Evolutionary conservation across 2,113 vertebrate species (phyloP).

Genomic region (Oceanites oceanicus): DNA sequence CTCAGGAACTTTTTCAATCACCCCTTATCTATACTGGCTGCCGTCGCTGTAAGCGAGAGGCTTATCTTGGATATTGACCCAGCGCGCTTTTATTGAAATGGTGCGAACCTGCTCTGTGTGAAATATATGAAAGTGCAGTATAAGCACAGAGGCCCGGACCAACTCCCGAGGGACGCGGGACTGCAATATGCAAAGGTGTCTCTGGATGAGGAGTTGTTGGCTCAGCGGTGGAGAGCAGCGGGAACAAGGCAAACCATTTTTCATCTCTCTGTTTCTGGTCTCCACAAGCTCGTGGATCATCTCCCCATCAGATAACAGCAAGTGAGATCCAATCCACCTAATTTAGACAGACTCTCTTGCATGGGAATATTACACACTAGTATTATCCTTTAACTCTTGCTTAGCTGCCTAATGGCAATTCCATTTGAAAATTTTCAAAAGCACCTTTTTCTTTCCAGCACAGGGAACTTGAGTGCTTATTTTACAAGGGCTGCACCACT

Average conservation of each 20-base stretch:
- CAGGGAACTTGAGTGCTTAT: neutral
- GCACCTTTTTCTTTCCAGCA: neutral
- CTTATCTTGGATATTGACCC: constrained; percentile 8
- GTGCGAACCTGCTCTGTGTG: neutral
- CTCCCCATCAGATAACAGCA: neutral
- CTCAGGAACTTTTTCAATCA: constrained; percentile 1
- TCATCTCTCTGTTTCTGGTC: neutral
- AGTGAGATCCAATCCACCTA: neutral
- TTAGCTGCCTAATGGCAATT: neutral
- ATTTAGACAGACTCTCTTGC: neutral
- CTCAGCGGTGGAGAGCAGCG: neutral
- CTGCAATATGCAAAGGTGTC: neutral
- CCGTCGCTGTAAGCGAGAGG: neutral
- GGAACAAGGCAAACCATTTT: neutral
- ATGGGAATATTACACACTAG: neutral
- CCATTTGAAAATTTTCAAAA: neutral
- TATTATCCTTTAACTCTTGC: neutral
- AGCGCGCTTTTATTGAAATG: neutral
- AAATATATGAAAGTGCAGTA: neutral
- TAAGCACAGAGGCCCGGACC: neutral
- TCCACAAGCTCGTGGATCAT: neutral
- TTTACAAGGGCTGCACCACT: neutral
- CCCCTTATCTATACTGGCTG: neutral
- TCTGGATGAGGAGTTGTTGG: neutral
- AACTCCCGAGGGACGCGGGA: fast-evolving